Conservation (phyloP, 2,888 invertebrate genomes). For the Blastobasis lacticolella region DNA sequence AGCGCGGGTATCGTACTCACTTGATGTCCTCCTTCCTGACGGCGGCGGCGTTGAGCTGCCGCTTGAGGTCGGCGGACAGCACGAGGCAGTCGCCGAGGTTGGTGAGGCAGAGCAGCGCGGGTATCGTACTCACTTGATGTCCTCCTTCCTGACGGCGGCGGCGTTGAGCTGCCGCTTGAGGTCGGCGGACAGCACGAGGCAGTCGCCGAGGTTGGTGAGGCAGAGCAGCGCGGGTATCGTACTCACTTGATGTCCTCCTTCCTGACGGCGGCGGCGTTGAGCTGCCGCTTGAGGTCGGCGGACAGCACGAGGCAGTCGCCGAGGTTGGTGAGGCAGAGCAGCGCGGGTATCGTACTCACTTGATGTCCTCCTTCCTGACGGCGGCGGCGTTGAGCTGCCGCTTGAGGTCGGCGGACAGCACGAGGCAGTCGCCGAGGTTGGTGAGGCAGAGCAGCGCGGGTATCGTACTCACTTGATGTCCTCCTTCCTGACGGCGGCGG, state of each 20-base stretch:
- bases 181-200: constrained; percentile 91
- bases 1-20: too few relatives aligned
- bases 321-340: constrained; percentile 93
- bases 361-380: constrained; percentile 94
- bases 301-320: constrained; percentile 94
- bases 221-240: too few relatives aligned
- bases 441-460: constrained; percentile 90
- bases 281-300: constrained; percentile 90
- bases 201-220: constrained; percentile 95
- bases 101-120: constrained; percentile 91
- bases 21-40: constrained; percentile 95
- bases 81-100: constrained; percentile 96
- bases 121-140: constrained; percentile 95
- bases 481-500: constrained; percentile 91
- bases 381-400: constrained; percentile 93
- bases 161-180: constrained; percentile 91
- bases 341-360: too few relatives aligned
- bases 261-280: constrained; percentile 91
- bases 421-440: constrained; percentile 94
- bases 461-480: constrained; percentile 87
- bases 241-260: constrained; percentile 95
- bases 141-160: constrained; percentile 92
- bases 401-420: constrained; percentile 90
- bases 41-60: constrained; percentile 92
- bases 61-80: constrained; percentile 88